Conservation (phyloP, 2,888 invertebrate genomes). For the Drosophila pegasa region DNA sequence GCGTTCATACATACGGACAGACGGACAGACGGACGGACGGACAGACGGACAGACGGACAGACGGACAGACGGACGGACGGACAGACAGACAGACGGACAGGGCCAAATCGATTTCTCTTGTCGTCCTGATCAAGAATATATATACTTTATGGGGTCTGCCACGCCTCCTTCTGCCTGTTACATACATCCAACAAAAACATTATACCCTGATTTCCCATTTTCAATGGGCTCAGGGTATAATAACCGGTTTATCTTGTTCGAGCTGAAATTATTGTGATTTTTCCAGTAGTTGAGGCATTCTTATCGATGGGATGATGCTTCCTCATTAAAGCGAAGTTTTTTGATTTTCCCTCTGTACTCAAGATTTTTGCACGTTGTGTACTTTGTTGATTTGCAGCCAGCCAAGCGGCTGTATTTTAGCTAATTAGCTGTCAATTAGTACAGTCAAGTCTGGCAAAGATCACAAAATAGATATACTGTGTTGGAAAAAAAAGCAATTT, state of each 20-base stretch:
- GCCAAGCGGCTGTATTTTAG: slow-evolving; percentile 14
- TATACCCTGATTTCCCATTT: no score
- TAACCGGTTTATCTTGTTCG: slow-evolving; percentile 72
- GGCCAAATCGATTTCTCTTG: no score
- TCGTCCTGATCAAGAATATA: no score
- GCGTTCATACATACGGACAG: no score
- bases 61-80: no score
- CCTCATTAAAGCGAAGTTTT: slow-evolving; percentile 67
- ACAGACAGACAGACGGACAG: no score
- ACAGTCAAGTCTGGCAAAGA: slow-evolving; percentile 16
- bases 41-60: no score
- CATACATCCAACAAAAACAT: no score
- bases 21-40: no score
- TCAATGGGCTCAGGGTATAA: no score
- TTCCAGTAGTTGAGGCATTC: slow-evolving; percentile 33
- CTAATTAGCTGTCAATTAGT: slow-evolving; percentile 65
- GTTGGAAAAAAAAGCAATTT: neutral
- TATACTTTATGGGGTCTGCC: no score
- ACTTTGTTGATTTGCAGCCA: slow-evolving; percentile 41
- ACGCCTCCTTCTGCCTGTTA: no score
- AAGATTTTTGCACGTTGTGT: slow-evolving; percentile 35
- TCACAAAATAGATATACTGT: neutral
- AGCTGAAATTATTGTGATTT: slow-evolving; percentile 53
- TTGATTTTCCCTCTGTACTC: slow-evolving; percentile 51
- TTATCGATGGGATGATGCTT: slow-evolving; percentile 33